Conservation (phyloP, 2,797 vertebrate species). For the Molossus alvarezi region DNA sequence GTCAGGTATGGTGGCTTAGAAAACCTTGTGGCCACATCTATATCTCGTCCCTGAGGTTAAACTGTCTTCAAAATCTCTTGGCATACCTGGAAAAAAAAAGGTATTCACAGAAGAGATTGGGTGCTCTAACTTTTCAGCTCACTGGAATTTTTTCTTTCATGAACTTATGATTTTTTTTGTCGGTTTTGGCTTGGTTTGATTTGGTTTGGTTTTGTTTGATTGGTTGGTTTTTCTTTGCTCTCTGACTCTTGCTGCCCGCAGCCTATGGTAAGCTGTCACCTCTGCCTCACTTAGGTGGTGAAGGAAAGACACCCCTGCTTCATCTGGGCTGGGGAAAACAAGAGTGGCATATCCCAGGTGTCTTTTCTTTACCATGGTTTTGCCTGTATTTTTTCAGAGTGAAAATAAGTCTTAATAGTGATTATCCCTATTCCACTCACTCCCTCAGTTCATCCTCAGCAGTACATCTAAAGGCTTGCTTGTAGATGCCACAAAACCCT, state of each 20-base stretch:
- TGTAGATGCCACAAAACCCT: background rate
- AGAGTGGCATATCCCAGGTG: background rate
- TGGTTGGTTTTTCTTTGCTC: conserved; percentile 15
- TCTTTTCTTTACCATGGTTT: background rate
- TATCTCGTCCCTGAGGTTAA: background rate
- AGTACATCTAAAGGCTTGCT: background rate
- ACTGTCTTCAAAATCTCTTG: background rate
- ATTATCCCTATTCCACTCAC: background rate
- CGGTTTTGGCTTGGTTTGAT: background rate
- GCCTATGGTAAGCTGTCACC: background rate
- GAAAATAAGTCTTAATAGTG: background rate
- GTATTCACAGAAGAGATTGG: background rate
- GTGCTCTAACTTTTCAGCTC: background rate
- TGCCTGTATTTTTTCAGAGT: background rate
- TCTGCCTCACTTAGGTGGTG: background rate
- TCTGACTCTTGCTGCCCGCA: background rate
- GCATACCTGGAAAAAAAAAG: background rate
- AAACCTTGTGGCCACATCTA: conserved; percentile 2
- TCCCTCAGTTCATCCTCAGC: background rate
- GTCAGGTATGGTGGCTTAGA: background rate
- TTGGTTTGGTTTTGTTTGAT: background rate
- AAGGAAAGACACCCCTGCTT: background rate
- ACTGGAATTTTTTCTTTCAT: conserved; percentile 27
- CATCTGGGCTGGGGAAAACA: background rate
- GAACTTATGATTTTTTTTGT: background rate